Percentiles rank a stretch among this genome's conserved stretches.
Evolutionary conservation across 2,113 vertebrate genomes (phyloP).

Genomic region (Columbina picui): DNA sequence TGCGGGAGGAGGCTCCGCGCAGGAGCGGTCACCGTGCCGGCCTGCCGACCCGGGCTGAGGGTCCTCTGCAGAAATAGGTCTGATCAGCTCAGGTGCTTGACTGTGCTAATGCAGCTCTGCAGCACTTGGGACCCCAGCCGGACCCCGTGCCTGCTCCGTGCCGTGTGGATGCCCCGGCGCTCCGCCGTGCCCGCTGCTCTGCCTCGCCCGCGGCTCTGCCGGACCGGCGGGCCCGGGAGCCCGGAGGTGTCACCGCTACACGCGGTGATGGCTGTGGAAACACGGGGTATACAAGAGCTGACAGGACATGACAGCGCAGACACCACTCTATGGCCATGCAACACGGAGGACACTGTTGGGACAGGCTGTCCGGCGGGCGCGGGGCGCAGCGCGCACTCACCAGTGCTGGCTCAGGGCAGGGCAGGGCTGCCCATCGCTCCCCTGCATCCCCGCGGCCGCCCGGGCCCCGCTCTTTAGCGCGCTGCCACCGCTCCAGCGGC

Average conservation of each 20-base stretch:
- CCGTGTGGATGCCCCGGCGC: neutral
- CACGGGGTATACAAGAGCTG: neutral
- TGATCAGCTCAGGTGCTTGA: neutral
- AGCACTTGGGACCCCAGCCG: neutral
- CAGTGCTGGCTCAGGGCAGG: slow-evolving; percentile 6
- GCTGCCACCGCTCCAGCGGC: neutral
- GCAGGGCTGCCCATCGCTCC: neutral
- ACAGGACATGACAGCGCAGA: neutral
- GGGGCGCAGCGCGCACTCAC: slow-evolving; percentile 28
- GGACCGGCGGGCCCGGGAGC: neutral
- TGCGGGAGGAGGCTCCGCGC: neutral
- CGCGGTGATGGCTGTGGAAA: neutral
- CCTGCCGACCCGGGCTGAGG: too few species aligned
- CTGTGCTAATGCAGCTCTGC: neutral
- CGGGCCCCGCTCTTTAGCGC: neutral
- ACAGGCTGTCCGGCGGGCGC: neutral
- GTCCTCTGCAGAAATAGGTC: neutral
- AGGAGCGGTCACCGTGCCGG: neutral
- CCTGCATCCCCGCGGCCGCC: neutral
- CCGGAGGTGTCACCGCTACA: neutral
- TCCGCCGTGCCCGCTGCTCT: neutral
- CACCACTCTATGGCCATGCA: neutral
- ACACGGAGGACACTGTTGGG: neutral
- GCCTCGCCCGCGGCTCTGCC: neutral
- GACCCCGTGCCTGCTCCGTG: neutral